Conservation (phyloP, 2,113 vertebrate genomes). For the Myiozetetes cayanensis region DNA sequence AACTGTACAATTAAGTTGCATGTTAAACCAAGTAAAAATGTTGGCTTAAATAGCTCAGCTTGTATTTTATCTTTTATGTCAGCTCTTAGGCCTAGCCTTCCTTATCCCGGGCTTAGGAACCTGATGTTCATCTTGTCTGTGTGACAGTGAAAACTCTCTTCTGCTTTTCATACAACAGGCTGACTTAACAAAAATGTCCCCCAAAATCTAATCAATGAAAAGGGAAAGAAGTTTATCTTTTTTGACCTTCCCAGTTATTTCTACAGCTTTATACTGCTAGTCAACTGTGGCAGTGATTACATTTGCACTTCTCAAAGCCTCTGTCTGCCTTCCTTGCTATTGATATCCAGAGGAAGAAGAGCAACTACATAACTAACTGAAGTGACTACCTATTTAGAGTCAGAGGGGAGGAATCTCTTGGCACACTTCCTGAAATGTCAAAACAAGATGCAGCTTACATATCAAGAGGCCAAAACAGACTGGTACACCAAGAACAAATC, state of each 20-base stretch:
- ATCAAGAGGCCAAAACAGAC: neutral
- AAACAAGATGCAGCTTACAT: neutral
- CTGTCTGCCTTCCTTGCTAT: neutral
- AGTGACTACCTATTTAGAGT: neutral
- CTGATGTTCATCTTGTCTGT: neutral
- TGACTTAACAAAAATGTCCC: neutral
- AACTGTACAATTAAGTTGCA: neutral
- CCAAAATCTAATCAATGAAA: neutral
- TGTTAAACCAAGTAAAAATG: neutral
- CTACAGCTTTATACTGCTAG: neutral
- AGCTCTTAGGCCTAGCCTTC: neutral
- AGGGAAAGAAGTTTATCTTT: neutral
- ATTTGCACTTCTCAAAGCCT: neutral
- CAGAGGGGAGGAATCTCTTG: neutral
- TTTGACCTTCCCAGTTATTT: neutral
- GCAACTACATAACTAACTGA: neutral
- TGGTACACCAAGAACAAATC: neutral
- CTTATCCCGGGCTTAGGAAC: neutral
- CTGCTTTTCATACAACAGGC: neutral
- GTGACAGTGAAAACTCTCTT: neutral
- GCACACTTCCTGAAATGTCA: neutral
- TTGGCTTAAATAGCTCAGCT: neutral
- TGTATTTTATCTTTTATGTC: neutral
- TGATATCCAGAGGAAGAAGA: neutral
- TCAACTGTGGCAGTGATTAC: neutral